Percentiles rank a stretch among this genome's conserved stretches.
phyloP scores from a whole-genome alignment of 2,113 vertebrate species.

The Myrmecobius fasciatus region DNA sequence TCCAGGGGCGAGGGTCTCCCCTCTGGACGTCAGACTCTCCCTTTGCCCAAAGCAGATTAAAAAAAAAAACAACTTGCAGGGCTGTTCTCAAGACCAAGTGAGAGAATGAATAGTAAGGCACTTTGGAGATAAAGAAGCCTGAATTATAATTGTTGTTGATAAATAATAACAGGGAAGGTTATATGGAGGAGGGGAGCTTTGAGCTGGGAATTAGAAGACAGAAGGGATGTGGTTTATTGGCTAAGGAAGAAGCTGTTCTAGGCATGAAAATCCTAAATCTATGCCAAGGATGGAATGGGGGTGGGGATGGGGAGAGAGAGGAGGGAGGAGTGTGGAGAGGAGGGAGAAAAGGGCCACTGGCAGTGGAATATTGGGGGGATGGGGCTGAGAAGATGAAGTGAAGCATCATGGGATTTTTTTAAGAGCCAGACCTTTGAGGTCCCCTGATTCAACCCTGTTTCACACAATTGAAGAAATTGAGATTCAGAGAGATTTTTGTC shows the following conservation, averaged over 20 bases:
- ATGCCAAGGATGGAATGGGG: neutral
- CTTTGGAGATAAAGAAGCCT: neutral
- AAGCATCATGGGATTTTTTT: neutral
- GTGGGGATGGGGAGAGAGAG: neutral
- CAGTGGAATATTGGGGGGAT: neutral
- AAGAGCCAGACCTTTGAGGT: neutral
- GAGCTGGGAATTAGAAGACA: neutral
- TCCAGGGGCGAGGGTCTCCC: neutral
- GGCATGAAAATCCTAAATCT: neutral
- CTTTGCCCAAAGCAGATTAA: neutral
- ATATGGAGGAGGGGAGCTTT: neutral
- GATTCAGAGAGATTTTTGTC: neutral
- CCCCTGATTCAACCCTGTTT: neutral
- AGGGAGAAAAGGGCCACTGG: neutral
- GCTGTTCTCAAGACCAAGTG: neutral
- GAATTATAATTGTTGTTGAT: neutral
- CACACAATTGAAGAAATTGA: neutral
- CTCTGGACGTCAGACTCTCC: neutral
- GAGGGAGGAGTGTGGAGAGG: neutral
- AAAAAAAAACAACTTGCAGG: neutral
- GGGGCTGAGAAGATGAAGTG: neutral
- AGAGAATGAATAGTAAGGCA: neutral
- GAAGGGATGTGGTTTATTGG: neutral
- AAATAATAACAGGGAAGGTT: conserved; percentile 1
- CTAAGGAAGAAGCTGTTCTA: neutral